These are phyloP conservation scores for Coleophora flavipennella DNA, from an alignment of 2,888 invertebrate species.

Conservation along the genomic window DNA sequence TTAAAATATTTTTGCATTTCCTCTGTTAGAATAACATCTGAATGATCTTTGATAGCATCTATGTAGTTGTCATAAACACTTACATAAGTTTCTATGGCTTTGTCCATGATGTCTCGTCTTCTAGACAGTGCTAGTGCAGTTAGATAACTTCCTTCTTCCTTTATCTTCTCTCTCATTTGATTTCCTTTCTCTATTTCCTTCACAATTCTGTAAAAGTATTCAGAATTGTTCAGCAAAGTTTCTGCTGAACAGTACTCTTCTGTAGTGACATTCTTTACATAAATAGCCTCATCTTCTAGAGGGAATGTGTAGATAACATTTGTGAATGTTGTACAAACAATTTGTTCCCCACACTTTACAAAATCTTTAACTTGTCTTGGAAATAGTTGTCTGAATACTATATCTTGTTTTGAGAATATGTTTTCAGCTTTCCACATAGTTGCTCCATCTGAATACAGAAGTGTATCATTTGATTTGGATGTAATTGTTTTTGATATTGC, in stretches of 20 bases:
- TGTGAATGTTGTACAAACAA: slow-evolving; percentile 47
- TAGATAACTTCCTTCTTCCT: slow-evolving; percentile 38
- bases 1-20: slow-evolving; percentile 36
- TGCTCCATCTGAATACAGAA: slow-evolving; percentile 47
- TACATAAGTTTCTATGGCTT: slow-evolving; percentile 27
- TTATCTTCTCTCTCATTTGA: slow-evolving; percentile 27
- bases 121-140: slow-evolving; percentile 45
- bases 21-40: slow-evolving; percentile 33
- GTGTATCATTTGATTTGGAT: slow-evolving; percentile 23
- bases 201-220: slow-evolving; percentile 37
- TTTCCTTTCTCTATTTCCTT: slow-evolving; percentile 37
- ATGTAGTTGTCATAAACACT: slow-evolving; percentile 40
- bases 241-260: slow-evolving; percentile 36
- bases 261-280: slow-evolving; percentile 18
- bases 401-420: slow-evolving; percentile 24
- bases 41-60: slow-evolving; percentile 31
- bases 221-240: slow-evolving; percentile 33
- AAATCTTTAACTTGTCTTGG: slow-evolving; percentile 46
- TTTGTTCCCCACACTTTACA: slow-evolving; percentile 26
- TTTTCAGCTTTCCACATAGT: slow-evolving; percentile 48
- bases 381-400: slow-evolving; percentile 34
- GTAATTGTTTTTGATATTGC: slow-evolving; percentile 34
- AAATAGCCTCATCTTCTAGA: slow-evolving; percentile 28
- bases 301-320: slow-evolving; percentile 41
- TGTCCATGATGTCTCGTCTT: slow-evolving; percentile 43